Base-by-base conservation (phyloP, 2,888 invertebrate species). In the Esperia sulphurella region DNA sequence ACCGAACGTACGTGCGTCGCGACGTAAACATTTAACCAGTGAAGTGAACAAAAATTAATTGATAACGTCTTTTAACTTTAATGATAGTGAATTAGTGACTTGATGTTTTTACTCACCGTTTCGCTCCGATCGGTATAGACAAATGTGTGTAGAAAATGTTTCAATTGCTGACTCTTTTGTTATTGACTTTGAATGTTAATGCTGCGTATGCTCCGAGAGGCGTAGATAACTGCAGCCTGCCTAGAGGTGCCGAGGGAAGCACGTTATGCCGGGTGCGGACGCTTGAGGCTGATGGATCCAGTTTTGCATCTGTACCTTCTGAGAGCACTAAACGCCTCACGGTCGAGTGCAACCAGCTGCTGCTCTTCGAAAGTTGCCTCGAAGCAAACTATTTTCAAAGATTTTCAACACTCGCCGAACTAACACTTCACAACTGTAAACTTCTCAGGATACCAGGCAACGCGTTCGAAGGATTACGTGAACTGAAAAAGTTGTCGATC, bases 381-480 rank as follows among this genome's bases (percentile, higher is more conserved):
- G 92, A 94, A 53, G 91, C 92, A 9, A 93, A 94, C 67, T 93
- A 93, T 61, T 95, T 96, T 82, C 92, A 93, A 67, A 92, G 94
- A 57, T 91, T 96, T 54, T 92, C 92, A 68, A 93, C 94, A 58
- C 91, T 97, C 44, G 92, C 94, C 64, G 95, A 95, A 71, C 88
- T 97, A 62, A 91, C 91, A 58, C 84, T 97, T 58, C 92, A 92
- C 58, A 93, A 94, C 65, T 97, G 96, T 84, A 97, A 97, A 83
- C 87, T 97, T 58, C 90, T 95, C 53, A 92, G 93, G 54, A 86
- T 97, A 71, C 94, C 95, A 30, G 91, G 93, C 33, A 94, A 94
- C 63, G 92, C 95, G 29, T 96, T 98, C 77, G 93, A 94, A 67
- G 96, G 96, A 14, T 90, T 97, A 54, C 91, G 92, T 58, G 95